Evolutionary conservation across 2,113 vertebrate species (phyloP), one percentile per base, ranked within the genome.

Genomic region (Beaufortia kweichowensis): DNA sequence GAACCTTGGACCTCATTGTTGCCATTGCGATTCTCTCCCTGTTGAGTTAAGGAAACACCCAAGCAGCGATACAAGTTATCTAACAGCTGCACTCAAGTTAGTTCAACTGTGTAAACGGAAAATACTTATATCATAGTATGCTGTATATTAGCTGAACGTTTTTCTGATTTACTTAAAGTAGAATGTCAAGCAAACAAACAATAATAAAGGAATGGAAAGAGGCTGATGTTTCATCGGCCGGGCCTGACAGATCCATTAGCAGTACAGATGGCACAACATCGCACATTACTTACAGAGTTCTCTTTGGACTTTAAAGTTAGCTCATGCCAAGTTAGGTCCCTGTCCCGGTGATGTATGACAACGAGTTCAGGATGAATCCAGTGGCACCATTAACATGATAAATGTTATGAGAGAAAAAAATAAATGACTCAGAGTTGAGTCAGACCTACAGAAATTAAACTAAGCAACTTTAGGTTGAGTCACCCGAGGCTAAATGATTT

Each of bases 241-340:
- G 50, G n/a, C 21, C 67, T 70, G 67, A 70, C 67, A 70, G 50
- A 48, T 70, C 67, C 67, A 70, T 70, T 70, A 70, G 50, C 67
- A 70, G 48, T 39, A 70, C 50, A 56, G 14, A 70, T 70, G n/a
- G 28, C 21, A 14, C 50, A 39, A 19, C 50, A 55, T 70, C 50
- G 35, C 67, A 70, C 67, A 70, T 70, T 26, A 70, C 29, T 70
- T 70, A 70, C 29, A 70, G 29, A 56, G 67, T 56, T 70, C 29
- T 70, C 31, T 70, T 55, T 70, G 67, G 67, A 70, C n/a, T 56
- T 70, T 70, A 10, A 70, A 70, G 67, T 56, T 56, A 56, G 48
- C 50, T 70, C 29, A 23, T 56, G 31, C 46, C 46, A 68, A 68
- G 65, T 68, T 68, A 53, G 28, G 14, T 56, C 48, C 67, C 67